Evolutionary conservation across 2,888 invertebrate species (phyloP).

Genomic region (Thyatira batis): DNA sequence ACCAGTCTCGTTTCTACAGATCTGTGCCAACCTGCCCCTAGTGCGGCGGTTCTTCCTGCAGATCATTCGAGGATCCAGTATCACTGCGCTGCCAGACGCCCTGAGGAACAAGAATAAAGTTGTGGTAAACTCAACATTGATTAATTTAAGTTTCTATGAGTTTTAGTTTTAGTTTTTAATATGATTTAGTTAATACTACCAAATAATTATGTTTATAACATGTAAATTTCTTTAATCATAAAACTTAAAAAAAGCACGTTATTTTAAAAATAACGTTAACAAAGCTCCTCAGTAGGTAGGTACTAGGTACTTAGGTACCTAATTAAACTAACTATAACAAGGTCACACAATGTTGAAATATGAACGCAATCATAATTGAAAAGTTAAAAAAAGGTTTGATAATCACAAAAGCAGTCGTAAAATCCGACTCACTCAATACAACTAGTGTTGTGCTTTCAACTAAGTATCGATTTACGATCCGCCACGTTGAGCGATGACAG

Average conservation of each 20-base stretch:
- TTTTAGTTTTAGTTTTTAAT: too few species aligned
- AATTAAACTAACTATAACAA: too few species aligned
- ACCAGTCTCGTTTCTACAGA: constrained; percentile 91
- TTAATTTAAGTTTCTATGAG: neutral
- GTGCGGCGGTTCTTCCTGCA: constrained; percentile 92
- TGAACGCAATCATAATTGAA: neutral
- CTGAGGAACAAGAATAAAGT: constrained; percentile 70
- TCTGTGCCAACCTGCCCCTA: constrained; percentile 89
- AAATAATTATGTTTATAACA: too few species aligned
- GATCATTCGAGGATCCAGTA: constrained; percentile 93
- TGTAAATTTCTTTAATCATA: too few species aligned
- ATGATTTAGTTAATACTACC: too few species aligned
- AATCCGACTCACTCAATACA: constrained; percentile 60
- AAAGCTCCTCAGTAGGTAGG: too few species aligned
- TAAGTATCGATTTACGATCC: constrained; percentile 72
- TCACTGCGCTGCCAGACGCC: constrained; percentile 92
- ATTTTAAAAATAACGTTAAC: too few species aligned
- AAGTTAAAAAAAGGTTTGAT: constrained; percentile 43
- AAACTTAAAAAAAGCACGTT: too few species aligned
- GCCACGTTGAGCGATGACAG: constrained; percentile 64
- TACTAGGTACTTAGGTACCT: too few species aligned
- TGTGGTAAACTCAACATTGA: too few species aligned
- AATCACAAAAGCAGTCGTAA: constrained; percentile 66
- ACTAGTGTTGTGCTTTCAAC: constrained; percentile 58
- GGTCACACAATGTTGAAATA: neutral